Percentiles rank a stretch among this genome's conserved stretches.
Conservation (phyloP, 2,113 vertebrate genomes). For the Python bivittatus region DNA sequence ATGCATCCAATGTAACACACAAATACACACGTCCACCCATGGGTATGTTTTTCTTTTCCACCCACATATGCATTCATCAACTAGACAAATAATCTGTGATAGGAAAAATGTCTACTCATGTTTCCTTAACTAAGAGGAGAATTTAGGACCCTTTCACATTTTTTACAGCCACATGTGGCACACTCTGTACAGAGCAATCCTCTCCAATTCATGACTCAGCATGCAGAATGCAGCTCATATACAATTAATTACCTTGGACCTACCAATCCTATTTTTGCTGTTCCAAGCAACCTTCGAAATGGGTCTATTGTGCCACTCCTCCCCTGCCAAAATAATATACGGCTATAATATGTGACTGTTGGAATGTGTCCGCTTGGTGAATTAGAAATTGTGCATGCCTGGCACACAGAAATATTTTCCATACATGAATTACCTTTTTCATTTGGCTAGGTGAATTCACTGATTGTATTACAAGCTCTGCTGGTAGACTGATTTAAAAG, state of each 20-base stretch:
- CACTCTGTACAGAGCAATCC: background rate
- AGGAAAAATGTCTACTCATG: background rate
- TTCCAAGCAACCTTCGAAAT: background rate
- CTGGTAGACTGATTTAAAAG: background rate
- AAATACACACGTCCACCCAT: background rate
- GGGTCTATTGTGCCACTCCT: background rate
- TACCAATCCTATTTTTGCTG: background rate
- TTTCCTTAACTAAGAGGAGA: background rate
- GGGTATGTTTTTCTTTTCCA: background rate
- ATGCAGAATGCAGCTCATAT: background rate
- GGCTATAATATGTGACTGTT: background rate
- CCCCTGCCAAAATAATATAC: background rate
- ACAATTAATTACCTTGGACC: background rate
- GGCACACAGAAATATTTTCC: background rate
- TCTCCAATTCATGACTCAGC: background rate
- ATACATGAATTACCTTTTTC: background rate
- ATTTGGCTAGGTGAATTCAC: background rate
- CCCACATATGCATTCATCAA: background rate
- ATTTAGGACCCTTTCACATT: background rate
- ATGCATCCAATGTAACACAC: too few relatives aligned
- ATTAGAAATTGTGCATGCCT: background rate
- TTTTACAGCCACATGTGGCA: background rate
- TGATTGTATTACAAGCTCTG: background rate
- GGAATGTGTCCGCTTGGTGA: background rate
- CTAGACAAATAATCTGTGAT: too few relatives aligned